Evolutionary conservation across 2,113 vertebrate genomes (phyloP).

Genomic region (Phalacrocorax brasilianus): DNA sequence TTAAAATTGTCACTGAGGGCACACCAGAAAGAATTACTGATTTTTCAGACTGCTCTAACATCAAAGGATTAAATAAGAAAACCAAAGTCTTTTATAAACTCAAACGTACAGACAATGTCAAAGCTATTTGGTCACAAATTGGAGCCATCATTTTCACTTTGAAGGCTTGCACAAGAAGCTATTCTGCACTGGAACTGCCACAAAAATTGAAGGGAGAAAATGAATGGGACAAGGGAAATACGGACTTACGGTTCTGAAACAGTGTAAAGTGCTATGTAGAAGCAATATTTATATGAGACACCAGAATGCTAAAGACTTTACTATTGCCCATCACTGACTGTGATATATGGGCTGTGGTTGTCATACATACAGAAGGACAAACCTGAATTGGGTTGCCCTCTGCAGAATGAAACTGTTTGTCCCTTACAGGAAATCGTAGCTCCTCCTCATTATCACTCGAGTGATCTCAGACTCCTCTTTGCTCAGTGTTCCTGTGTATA

Average conservation of each 20-base stretch:
- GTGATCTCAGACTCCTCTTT: neutral
- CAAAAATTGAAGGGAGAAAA: slow-evolving; percentile 46
- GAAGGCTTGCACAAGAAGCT: slow-evolving; percentile 40
- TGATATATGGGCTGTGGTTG: neutral
- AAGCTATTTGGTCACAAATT: slow-evolving; percentile 60
- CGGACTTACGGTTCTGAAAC: neutral
- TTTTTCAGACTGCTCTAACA: slow-evolving; percentile 38
- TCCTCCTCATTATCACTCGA: neutral
- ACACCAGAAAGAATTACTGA: slow-evolving; percentile 52
- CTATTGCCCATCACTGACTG: neutral
- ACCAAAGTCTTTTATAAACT: slow-evolving; percentile 53
- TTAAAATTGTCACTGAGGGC: slow-evolving; percentile 41
- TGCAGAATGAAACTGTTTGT: neutral
- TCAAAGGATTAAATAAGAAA: slow-evolving; percentile 62
- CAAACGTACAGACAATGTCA: slow-evolving; percentile 46
- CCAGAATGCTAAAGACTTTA: neutral
- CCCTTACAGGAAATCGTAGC: neutral
- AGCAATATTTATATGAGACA: slow-evolving; percentile 26
- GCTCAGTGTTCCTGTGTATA: neutral
- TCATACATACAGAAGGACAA: neutral
- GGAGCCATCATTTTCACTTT: slow-evolving; percentile 51
- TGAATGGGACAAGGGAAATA: slow-evolving; percentile 28
- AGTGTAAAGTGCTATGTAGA: slow-evolving; percentile 6
- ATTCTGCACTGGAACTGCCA: slow-evolving; percentile 32
- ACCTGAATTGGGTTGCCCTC: slow-evolving; percentile 8